Base-by-base conservation (phyloP, 2,888 invertebrate genomes). In the Lasioglossum marginatum region DNA sequence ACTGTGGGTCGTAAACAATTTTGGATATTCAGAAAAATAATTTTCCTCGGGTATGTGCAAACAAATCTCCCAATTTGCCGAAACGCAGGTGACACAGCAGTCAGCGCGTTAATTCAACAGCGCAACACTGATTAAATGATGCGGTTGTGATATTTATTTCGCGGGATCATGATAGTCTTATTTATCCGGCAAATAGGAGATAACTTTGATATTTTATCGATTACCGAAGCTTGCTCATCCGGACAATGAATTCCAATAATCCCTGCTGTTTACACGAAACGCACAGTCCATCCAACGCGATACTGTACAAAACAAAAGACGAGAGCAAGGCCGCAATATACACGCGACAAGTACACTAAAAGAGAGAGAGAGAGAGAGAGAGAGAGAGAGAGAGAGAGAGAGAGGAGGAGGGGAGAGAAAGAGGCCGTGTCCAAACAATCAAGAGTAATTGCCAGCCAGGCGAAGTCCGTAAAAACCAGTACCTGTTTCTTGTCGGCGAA, bases 361-460 rank as follows among this genome's bases (percentile, higher is more conserved):
- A 27, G 60, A 60, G 14, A 27, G 27, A 27, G 27, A 4, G 60
- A 12, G 27, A 12, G 27, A 4, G 27, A 0, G 27, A 10, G n/a
- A 3, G n/a, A 1, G 10, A 10, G n/a, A 4, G 27, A 4, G 48
- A 81, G 81, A 75, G 63, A 71, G 71, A 0, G 60, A 4, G 27
- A 14, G 27, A 19, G 1, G 57, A 10, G n/a, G 10, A 16, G 3
- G n/a, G 6, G 52, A 12, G 27, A 12, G 71, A 81, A 83, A 75
- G 63, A 75, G 75, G 40, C 27, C 60, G 31, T 57, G 48, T 45
- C 82, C 43, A 88, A 88, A 82, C 83, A 81, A 82, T 88, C 88
- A 77, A 79, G 83, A 73, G 82, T 80, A 87, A 82, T 77, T 84
- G 88, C 80, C 45, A 52, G 71, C 71, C 72, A 66, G 76, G 34